Conservation (phyloP, 1,140 invertebrate genomes). For the Diprion similis region DNA sequence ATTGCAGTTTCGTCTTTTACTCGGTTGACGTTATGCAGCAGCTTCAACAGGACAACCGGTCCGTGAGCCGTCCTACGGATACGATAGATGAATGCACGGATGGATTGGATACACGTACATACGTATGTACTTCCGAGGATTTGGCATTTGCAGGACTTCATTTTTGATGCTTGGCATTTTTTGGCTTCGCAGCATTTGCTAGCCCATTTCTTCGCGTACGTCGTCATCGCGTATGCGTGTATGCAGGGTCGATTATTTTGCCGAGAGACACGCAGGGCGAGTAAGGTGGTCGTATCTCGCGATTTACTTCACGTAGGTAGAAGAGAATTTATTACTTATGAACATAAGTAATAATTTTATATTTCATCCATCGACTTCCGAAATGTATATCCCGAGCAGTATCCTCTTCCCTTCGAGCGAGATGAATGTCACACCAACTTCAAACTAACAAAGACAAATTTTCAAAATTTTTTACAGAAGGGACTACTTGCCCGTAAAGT, state of each 20-base stretch:
- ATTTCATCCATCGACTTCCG: not conserved
- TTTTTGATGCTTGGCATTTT: constrained; percentile 2
- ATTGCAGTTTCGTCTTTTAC: too few species aligned
- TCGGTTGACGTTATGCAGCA: too few species aligned
- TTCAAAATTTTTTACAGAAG: not conserved
- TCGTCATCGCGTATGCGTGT: not conserved
- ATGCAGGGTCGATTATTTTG: not conserved
- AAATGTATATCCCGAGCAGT: not conserved
- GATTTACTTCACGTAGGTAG: not conserved
- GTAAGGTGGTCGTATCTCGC: not conserved
- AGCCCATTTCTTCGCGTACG: not conserved
- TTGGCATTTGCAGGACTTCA: constrained; percentile 3
- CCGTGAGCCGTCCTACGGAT: too few species aligned
- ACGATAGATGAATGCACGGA: not conserved
- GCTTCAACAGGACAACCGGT: too few species aligned
- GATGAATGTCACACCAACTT: not conserved
- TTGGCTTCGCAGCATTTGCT: not conserved
- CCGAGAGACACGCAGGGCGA: not conserved
- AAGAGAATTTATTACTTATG: not conserved
- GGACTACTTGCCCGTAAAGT: not conserved
- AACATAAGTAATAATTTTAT: not conserved
- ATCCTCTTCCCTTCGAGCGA: not conserved
- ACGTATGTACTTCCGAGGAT: not conserved
- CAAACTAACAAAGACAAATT: constrained; percentile 3
- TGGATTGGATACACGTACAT: not conserved